Conservation (phyloP, 2,888 invertebrate genomes). For the Rotaria sp. region DNA sequence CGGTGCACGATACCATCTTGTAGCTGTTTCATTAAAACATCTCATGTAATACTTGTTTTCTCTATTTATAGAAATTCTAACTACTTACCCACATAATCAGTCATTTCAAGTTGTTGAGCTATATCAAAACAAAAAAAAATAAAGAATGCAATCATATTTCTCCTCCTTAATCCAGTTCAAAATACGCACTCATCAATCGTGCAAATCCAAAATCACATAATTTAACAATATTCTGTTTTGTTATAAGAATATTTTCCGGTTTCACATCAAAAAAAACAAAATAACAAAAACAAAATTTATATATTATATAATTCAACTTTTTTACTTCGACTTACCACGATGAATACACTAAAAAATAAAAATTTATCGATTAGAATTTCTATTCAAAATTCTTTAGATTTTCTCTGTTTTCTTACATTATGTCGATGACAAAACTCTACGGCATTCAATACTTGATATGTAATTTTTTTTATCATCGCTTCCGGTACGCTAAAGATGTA, state of each 20-base stretch:
- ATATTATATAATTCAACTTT: background rate
- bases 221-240: constrained; percentile 61
- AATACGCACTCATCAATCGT: background rate
- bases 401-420: constrained; percentile 61
- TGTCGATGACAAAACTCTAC: constrained; percentile 92
- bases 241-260: constrained; percentile 59
- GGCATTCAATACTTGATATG: constrained; percentile 88
- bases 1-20: constrained; percentile 97
- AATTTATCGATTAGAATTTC: background rate
- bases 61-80: background rate
- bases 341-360: constrained; percentile 69
- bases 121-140: background rate
- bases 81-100: background rate
- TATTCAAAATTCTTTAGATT: background rate
- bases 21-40: constrained; percentile 63
- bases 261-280: constrained; percentile 67
- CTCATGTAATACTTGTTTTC: background rate
- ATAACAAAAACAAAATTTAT: background rate
- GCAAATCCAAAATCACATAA: constrained; percentile 27
- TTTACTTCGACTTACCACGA: constrained; percentile 55
- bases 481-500: constrained; percentile 70
- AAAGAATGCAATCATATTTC: too few relatives aligned
- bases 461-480: constrained; percentile 77
- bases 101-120: constrained; percentile 27
- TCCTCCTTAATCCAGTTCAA: too few relatives aligned